A percentile compares a stretch with the other conserved stretches of the same genome.
Conservation (phyloP, 2,797 vertebrate genomes). For the Mormyrops boulengeri region DNA sequence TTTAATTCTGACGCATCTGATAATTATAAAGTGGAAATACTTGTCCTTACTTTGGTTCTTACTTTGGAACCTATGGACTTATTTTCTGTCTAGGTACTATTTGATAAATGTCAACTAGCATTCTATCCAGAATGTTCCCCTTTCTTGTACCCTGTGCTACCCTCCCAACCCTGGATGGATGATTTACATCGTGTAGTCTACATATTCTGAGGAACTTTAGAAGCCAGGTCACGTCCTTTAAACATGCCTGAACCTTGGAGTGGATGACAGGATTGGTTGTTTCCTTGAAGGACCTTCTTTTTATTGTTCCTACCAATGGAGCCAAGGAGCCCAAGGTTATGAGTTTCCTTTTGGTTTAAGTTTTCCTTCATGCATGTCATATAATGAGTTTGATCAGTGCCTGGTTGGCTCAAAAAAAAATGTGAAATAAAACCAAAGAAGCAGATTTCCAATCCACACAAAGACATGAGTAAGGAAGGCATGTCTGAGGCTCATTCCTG, state of each 20-base stretch:
- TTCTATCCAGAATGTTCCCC: background rate
- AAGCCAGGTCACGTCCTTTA: background rate
- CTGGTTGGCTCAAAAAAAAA: background rate
- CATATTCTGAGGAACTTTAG: background rate
- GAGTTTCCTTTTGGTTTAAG: background rate
- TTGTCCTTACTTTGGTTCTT: background rate
- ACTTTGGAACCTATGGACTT: background rate
- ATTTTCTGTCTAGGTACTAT: background rate
- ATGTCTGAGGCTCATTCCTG: background rate
- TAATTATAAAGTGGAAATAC: background rate
- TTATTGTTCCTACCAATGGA: background rate
- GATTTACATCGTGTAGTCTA: background rate
- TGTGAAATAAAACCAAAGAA: background rate
- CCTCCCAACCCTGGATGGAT: background rate
- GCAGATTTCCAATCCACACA: background rate
- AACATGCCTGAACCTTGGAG: background rate
- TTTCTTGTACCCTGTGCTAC: background rate
- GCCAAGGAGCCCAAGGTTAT: background rate
- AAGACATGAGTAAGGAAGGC: background rate
- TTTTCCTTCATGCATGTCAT: background rate
- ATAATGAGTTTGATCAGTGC: background rate
- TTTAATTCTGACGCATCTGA: background rate
- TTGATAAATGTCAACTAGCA: background rate
- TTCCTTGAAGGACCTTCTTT: background rate
- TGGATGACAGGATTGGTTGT: background rate